Evolutionary conservation across 2,113 vertebrate genomes (phyloP).

Genomic region (Pollimyrus isidori): DNA sequence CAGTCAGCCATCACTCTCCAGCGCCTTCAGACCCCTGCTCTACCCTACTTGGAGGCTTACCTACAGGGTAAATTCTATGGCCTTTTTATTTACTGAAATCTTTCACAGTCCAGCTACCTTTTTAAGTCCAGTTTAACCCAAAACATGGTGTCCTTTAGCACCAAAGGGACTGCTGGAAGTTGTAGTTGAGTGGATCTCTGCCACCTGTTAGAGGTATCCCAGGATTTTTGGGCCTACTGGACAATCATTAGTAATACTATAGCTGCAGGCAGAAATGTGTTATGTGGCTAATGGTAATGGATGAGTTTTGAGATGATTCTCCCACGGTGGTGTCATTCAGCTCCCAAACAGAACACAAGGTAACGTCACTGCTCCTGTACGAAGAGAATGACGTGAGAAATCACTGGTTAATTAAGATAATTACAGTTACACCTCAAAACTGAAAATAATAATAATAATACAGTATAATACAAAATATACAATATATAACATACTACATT

Average conservation of each 20-base stretch:
- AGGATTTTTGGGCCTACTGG: neutral
- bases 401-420: neutral
- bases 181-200: neutral
- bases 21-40: neutral
- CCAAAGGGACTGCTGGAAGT: neutral
- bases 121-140: neutral
- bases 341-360: neutral
- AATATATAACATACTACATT: neutral
- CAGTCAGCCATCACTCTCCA: neutral
- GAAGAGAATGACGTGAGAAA: neutral
- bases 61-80: neutral
- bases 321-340: neutral
- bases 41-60: neutral
- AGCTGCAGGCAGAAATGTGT: neutral
- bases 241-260: conserved; percentile 14
- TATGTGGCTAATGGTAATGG: neutral
- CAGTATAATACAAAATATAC: neutral
- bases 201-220: neutral
- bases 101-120: neutral
- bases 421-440: neutral
- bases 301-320: neutral
- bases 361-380: neutral
- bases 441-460: neutral
- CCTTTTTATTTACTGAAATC: neutral
- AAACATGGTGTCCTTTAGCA: neutral